Evolutionary conservation across 2,888 invertebrate genomes (phyloP).

Genomic region (Protodeltote pygarga): DNA sequence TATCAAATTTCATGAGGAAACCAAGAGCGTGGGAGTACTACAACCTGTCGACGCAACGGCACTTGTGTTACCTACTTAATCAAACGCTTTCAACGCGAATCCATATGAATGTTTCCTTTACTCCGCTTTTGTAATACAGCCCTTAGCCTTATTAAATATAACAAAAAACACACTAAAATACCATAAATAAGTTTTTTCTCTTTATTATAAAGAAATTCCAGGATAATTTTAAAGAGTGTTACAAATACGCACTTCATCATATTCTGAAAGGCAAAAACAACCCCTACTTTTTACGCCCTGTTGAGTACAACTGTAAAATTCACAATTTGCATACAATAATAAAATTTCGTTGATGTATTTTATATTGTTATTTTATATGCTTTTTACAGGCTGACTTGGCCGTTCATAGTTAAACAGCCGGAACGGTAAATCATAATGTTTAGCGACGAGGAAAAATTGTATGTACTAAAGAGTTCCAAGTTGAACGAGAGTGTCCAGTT

Average conservation of each 20-base stretch:
- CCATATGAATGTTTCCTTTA: conserved; percentile 13
- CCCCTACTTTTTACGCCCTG: conserved; percentile 36
- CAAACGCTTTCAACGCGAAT: conserved; percentile 8
- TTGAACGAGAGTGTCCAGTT: conserved; percentile 52
- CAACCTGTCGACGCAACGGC: too few relatives aligned
- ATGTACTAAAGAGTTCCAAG: conserved; percentile 48
- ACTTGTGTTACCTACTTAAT: neutral
- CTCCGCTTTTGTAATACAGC: neutral
- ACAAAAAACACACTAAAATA: conserved; percentile 22
- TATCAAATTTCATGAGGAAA: neutral
- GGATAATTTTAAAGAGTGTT: conserved; percentile 8
- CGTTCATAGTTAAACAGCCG: conserved; percentile 66
- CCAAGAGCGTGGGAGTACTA: neutral
- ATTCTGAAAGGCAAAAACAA: conserved; percentile 20
- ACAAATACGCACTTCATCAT: conserved; percentile 3
- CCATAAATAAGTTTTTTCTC: conserved; percentile 15
- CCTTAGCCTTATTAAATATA: conserved; percentile 8
- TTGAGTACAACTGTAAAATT: conserved; percentile 56
- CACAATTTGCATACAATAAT: conserved; percentile 67
- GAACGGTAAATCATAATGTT: conserved; percentile 66
- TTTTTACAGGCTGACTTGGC: conserved; percentile 64
- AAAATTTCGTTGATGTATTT: conserved; percentile 58
- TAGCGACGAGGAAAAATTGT: conserved; percentile 61
- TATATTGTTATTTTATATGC: conserved; percentile 67
- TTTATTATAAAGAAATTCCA: conserved; percentile 26